Evolutionary conservation across 2,797 vertebrate species (phyloP).

Genomic region (Phrynocephalus guinanensis): DNA sequence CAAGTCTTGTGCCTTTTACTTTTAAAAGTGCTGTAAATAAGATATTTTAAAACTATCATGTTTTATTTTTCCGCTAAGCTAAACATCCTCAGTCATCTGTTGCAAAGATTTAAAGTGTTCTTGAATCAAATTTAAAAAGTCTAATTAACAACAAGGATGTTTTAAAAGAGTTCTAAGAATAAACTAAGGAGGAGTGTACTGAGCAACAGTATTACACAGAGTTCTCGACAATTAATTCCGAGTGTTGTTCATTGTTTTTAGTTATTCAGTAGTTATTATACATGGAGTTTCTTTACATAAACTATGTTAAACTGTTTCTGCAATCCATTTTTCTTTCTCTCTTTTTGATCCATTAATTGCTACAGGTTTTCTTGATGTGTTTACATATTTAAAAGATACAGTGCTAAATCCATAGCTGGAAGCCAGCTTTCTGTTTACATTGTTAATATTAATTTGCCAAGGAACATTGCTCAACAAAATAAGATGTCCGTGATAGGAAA

Average conservation of each 20-base stretch:
- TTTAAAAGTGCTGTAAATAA: neutral
- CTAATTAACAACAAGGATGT: conserved; percentile 20
- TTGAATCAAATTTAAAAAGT: conserved; percentile 26
- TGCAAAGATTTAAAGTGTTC: conserved; percentile 29
- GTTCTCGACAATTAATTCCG: neutral
- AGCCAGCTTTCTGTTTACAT: conserved; percentile 5
- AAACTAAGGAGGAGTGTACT: conserved; percentile 19
- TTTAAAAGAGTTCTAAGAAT: conserved; percentile 28
- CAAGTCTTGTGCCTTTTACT: neutral
- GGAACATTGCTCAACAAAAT: neutral
- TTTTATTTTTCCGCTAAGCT: neutral
- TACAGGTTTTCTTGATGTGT: conserved; percentile 26
- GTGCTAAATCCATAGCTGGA: conserved; percentile 41
- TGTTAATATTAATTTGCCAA: conserved; percentile 35
- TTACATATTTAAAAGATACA: conserved; percentile 44
- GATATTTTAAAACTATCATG: neutral
- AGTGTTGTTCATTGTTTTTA: conserved; percentile 41
- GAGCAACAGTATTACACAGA: conserved; percentile 37
- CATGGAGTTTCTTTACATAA: conserved; percentile 7
- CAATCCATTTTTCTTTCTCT: neutral
- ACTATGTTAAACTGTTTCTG: conserved; percentile 11
- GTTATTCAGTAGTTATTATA: neutral
- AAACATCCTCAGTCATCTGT: neutral
- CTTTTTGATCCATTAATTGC: conserved; percentile 37
- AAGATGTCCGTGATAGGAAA: neutral